Conservation (phyloP, 2,113 vertebrate genomes). For the Anarhynchus alexandrinus region DNA sequence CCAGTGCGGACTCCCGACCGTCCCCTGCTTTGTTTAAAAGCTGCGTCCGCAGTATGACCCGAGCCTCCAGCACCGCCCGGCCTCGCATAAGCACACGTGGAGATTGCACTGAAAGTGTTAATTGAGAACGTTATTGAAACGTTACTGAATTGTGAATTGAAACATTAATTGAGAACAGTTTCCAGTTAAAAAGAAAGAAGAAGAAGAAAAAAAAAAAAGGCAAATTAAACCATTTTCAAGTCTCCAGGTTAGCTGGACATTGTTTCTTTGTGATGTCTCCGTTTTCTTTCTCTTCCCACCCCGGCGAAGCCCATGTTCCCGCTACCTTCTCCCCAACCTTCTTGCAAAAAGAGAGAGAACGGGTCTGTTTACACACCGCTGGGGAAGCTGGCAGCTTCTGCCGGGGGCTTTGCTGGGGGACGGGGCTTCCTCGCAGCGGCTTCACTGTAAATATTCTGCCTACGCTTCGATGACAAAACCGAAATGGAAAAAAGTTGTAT, state of each 20-base stretch:
- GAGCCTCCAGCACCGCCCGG: not conserved
- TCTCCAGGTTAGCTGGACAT: not conserved
- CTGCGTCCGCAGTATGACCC: not conserved
- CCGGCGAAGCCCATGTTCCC: not conserved
- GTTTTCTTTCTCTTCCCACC: not conserved
- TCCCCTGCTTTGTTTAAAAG: not conserved
- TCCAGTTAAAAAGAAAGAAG: not conserved
- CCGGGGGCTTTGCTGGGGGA: not conserved
- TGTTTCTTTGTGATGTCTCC: not conserved
- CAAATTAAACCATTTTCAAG: not conserved
- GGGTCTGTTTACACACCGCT: not conserved
- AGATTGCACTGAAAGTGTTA: not conserved
- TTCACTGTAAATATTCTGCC: constrained; percentile 39
- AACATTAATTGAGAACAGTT: not conserved
- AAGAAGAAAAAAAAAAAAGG: not conserved
- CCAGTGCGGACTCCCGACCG: accelerated
- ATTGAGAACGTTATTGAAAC: not conserved
- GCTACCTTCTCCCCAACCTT: not conserved
- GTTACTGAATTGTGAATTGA: not conserved
- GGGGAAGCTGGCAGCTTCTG: not conserved
- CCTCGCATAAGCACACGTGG: not conserved
- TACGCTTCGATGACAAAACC: constrained; percentile 18
- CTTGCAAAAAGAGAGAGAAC: not conserved
- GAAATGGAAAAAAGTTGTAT: constrained; percentile 7
- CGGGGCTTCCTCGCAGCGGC: not conserved